Evolutionary conservation across 2,888 invertebrate genomes (phyloP).

Genomic region (Dermolepida albohirtum): DNA sequence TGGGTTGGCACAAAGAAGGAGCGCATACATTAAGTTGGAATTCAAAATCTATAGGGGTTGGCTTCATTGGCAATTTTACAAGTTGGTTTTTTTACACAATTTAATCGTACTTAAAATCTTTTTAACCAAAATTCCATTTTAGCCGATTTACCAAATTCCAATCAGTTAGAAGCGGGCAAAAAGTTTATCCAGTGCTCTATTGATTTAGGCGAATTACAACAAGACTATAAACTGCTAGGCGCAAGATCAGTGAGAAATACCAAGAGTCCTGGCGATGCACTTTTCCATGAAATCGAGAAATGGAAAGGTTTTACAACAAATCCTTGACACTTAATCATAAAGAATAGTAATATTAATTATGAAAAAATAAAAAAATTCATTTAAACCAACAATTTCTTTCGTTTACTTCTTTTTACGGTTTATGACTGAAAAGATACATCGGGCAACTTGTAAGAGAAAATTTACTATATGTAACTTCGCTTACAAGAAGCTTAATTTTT

Average conservation of each 20-base stretch:
- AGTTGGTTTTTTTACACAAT: constrained; percentile 56
- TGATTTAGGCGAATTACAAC: constrained; percentile 63
- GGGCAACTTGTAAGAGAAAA: too few species aligned
- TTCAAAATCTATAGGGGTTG: constrained; percentile 67
- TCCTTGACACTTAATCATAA: not conserved
- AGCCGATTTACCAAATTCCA: constrained; percentile 64
- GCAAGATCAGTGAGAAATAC: constrained; percentile 69
- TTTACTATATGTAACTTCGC: too few species aligned
- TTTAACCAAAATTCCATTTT: constrained; percentile 40
- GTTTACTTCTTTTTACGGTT: too few species aligned
- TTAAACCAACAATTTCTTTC: too few species aligned
- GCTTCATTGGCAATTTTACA: constrained; percentile 70
- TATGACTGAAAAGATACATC: too few species aligned
- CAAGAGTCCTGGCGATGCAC: constrained; percentile 68
- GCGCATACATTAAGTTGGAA: constrained; percentile 71
- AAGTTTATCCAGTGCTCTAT: constrained; percentile 68
- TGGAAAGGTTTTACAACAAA: constrained; percentile 59
- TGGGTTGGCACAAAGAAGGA: constrained; percentile 70
- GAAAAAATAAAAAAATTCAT: too few species aligned
- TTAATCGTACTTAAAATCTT: not conserved
- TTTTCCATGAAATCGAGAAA: constrained; percentile 67
- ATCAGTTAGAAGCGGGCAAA: constrained; percentile 66
- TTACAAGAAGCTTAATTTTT: too few species aligned
- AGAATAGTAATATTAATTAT: not conserved
- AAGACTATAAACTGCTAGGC: constrained; percentile 68